These are phyloP conservation scores for Anhinga rufa DNA, from an alignment of 2,113 vertebrate species.

Conservation along the genomic window DNA sequence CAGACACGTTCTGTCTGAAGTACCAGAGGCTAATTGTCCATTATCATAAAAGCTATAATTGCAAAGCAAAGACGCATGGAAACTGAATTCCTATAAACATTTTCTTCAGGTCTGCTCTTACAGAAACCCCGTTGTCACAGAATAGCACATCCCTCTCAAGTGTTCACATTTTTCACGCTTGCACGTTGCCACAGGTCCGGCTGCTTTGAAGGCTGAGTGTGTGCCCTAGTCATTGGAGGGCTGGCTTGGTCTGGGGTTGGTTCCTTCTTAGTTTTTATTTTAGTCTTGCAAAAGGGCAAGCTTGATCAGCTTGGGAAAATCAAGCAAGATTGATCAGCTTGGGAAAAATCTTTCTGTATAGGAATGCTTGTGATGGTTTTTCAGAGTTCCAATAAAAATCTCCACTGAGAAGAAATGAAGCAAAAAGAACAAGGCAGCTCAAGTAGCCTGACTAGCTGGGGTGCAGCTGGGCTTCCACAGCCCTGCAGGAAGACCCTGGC, in stretches of 20 bases:
- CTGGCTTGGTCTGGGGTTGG: not conserved
- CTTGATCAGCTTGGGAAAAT: not conserved
- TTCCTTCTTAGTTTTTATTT: not conserved
- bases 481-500: not conserved
- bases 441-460: not conserved
- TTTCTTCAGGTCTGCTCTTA: not conserved
- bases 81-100: not conserved
- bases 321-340: not conserved
- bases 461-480: not conserved
- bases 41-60: not conserved
- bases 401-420: not conserved
- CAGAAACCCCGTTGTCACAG: not conserved
- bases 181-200: not conserved
- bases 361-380: not conserved
- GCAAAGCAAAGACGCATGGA: not conserved
- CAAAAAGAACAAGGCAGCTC: not conserved
- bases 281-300: not conserved
- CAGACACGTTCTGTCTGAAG: not conserved
- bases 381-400: not conserved
- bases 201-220: not conserved
- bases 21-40: not conserved
- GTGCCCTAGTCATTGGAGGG: not conserved
- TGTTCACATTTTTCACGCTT: accelerated
- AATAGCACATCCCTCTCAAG: not conserved
- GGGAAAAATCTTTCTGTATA: not conserved